Evolutionary conservation across 2,888 invertebrate species (phyloP).

Genomic region (Gandaritis pyraliata): DNA sequence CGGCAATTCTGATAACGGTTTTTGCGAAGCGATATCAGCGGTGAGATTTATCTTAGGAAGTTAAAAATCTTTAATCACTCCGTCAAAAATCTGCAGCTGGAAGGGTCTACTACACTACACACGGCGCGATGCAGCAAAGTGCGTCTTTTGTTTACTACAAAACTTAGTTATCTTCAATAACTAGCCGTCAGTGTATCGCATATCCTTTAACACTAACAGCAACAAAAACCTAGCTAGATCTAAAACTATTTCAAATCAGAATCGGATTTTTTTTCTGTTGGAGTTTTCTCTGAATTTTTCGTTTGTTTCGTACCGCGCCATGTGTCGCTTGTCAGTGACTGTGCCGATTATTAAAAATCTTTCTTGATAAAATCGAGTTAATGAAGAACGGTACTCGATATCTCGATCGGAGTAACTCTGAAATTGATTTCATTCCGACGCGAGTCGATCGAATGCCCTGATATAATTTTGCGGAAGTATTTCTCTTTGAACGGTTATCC

Average conservation of each 20-base stretch:
- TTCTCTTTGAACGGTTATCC: constrained; percentile 54
- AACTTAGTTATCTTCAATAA: too few species aligned
- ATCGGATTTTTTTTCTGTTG: too few species aligned
- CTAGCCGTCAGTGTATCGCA: too few species aligned
- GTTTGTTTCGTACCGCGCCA: not conserved
- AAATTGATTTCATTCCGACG: constrained; percentile 80
- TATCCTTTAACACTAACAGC: too few species aligned
- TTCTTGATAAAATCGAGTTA: constrained; percentile 80
- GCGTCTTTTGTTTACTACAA: not conserved
- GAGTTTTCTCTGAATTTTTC: not conserved
- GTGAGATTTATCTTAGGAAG: constrained; percentile 63
- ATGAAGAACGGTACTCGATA: constrained; percentile 78
- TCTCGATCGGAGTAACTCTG: constrained; percentile 69
- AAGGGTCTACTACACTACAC: constrained; percentile 20
- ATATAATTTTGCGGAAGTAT: constrained; percentile 72
- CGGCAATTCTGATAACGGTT: constrained; percentile 55
- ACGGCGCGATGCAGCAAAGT: constrained; percentile 4
- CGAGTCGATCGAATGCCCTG: constrained; percentile 66
- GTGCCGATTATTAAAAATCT: constrained; percentile 79
- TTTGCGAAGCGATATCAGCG: constrained; percentile 59
- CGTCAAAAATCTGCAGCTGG: constrained; percentile 66
- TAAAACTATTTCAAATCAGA: too few species aligned
- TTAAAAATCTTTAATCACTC: constrained; percentile 71
- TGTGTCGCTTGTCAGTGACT: constrained; percentile 39
- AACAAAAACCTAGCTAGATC: too few species aligned